Evolutionary conservation across 2,888 invertebrate genomes (phyloP).

Genomic region (Salticus scenicus): DNA sequence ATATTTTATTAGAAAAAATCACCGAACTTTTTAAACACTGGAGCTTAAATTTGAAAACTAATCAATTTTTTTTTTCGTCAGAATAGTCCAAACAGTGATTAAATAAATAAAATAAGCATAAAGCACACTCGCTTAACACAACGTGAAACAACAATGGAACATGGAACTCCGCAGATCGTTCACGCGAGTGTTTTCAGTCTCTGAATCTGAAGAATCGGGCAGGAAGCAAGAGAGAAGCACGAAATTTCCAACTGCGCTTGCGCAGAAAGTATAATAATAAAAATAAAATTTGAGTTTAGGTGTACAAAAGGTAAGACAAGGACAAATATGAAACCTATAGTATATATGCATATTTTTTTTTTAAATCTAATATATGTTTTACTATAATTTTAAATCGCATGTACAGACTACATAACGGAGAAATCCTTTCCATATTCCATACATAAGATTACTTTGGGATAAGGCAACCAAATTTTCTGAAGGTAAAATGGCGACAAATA

Average conservation of each 20-base stretch:
- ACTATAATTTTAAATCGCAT: too few relatives aligned
- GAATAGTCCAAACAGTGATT: not conserved
- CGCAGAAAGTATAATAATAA: not conserved
- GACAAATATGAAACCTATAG: too few relatives aligned
- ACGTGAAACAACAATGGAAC: not conserved
- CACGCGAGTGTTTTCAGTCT: conserved; percentile 4
- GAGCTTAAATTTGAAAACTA: not conserved
- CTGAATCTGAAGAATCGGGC: not conserved
- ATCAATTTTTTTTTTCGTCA: not conserved
- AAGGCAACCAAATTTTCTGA: too few relatives aligned
- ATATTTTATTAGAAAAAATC: not conserved
- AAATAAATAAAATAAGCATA: not conserved
- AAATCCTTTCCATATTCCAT: too few relatives aligned
- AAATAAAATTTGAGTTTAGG: too few relatives aligned
- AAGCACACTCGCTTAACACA: not conserved
- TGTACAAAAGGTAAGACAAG: too few relatives aligned
- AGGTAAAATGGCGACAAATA: too few relatives aligned
- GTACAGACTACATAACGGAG: too few relatives aligned
- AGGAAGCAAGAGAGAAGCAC: conserved; percentile 10
- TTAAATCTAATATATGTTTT: too few relatives aligned
- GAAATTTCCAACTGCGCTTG: not conserved
- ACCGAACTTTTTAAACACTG: not conserved
- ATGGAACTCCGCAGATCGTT: not conserved
- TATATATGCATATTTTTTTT: too few relatives aligned
- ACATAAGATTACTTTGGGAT: too few relatives aligned